phyloP scores from a whole-genome alignment of 2,797 vertebrate genomes.

The Corythornis leucogaster region DNA sequence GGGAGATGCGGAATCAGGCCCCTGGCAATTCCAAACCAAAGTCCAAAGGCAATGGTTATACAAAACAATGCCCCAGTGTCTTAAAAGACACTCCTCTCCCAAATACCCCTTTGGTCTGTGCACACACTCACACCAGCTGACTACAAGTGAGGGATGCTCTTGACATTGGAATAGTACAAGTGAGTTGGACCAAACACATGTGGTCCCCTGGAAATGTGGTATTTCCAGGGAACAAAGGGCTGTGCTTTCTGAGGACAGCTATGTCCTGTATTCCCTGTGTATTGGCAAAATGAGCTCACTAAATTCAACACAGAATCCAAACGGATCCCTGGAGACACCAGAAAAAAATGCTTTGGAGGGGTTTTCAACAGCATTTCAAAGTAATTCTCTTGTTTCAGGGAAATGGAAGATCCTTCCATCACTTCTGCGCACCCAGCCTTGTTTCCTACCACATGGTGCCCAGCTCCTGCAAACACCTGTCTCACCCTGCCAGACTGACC shows the following conservation, averaged over 20 bases:
- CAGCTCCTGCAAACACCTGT: neutral
- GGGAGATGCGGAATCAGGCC: neutral
- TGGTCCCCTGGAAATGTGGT: neutral
- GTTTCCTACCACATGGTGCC: neutral
- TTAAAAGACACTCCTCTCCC: neutral
- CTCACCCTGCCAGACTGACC: neutral
- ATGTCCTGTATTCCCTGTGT: neutral
- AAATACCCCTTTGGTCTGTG: neutral
- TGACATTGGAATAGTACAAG: neutral
- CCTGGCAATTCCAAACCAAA: accelerated
- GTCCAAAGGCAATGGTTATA: neutral
- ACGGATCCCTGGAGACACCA: neutral
- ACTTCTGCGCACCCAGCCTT: accelerated
- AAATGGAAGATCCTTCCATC: neutral
- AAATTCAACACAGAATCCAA: neutral
- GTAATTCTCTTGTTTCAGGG: neutral
- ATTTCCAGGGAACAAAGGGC: neutral
- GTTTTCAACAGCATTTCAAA: neutral
- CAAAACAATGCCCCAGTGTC: neutral
- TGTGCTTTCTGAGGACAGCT: neutral
- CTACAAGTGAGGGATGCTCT: neutral
- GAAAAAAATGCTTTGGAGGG: neutral
- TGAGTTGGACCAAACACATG: neutral
- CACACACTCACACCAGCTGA: accelerated
- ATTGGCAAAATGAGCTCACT: neutral